These are phyloP conservation scores for Taurulus bubalis DNA, from an alignment of 2,113 vertebrate genomes.

Conservation along the genomic window DNA sequence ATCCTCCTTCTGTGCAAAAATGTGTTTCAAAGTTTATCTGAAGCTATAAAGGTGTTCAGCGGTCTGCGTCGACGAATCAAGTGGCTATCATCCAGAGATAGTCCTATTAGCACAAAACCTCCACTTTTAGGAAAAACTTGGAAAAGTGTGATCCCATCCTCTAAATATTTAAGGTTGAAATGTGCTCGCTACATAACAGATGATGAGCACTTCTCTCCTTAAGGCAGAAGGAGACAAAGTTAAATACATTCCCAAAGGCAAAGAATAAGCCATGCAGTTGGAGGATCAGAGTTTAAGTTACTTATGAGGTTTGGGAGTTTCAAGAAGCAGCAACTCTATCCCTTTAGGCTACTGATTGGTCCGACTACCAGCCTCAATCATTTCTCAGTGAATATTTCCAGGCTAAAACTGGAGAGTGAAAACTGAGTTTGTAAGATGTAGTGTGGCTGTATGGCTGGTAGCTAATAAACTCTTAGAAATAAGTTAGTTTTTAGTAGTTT, in stretches of 20 bases:
- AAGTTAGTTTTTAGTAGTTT: background rate
- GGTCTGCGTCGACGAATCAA: background rate
- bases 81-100: background rate
- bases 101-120: background rate
- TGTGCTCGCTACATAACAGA: background rate
- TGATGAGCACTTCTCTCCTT: background rate
- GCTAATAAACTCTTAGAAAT: background rate
- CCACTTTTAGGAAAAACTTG: background rate
- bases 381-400: slow-evolving; percentile 36
- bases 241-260: background rate
- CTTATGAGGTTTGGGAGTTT: slow-evolving; percentile 8
- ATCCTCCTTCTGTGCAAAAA: background rate
- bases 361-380: slow-evolving; percentile 53
- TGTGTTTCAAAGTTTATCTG: background rate
- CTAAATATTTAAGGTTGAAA: background rate
- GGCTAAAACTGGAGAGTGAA: slow-evolving; percentile 25
- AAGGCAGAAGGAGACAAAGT: background rate
- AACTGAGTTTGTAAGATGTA: slow-evolving; percentile 5
- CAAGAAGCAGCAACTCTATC: slow-evolving; percentile 15
- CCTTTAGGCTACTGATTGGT: slow-evolving; percentile 39
- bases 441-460: background rate
- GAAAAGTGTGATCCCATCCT: background rate
- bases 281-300: slow-evolving; percentile 1
- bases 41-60: background rate
- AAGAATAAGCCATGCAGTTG: background rate